Evolutionary conservation across 2,797 vertebrate genomes (phyloP), one percentile per base, ranked within the genome.

Genomic region (Sylvia borin): DNA sequence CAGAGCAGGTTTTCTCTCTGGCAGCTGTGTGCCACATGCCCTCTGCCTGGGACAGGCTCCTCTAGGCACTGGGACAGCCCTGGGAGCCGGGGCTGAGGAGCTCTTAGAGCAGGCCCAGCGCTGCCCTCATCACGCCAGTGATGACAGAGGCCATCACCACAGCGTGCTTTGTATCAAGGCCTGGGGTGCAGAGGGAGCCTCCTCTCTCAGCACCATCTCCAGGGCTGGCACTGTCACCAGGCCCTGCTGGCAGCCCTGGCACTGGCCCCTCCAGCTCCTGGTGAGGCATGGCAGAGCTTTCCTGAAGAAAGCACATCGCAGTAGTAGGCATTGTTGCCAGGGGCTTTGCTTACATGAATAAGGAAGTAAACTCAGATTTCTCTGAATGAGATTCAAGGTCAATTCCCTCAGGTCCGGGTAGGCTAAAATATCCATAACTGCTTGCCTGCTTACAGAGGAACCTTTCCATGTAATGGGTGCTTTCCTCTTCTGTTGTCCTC

Each of bases 161-260:
- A 7, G 10, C 2, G 8, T 2, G 32, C 26, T 66, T 11, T 36
- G 5, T 2, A 13, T 5, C 11, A 5, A 43, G 58, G 65, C 22
- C 43, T 1, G 1, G 54, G 62, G 47, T 62, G 67, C 55, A 55
- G 67, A 50, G 40, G 38, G 58, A 58, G 31, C 15, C 19, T 34
- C 42, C 38, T 53, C 61, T 78, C 73, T 12, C 3, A 43, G 54
- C 55, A 45, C 12, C 43, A 14, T 2, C 27, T 17, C 26, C 60
- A 14, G 53, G 47, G 60, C 84, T 54, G 74, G 13, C 58, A 55
- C 16, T 27, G 42, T 7, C 82, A 61, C 29, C 24, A 34, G 61
- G 54, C 43, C 16, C 75, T 18, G 40, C 48, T 38, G 17, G 4
- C 66, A 75, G 82, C 66, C 67, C 74, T n/a, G 65, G 11, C 18